Percentiles rank a stretch among this genome's conserved stretches.
Conservation (phyloP, 2,113 vertebrate species). For the Corydoras maculifer region DNA sequence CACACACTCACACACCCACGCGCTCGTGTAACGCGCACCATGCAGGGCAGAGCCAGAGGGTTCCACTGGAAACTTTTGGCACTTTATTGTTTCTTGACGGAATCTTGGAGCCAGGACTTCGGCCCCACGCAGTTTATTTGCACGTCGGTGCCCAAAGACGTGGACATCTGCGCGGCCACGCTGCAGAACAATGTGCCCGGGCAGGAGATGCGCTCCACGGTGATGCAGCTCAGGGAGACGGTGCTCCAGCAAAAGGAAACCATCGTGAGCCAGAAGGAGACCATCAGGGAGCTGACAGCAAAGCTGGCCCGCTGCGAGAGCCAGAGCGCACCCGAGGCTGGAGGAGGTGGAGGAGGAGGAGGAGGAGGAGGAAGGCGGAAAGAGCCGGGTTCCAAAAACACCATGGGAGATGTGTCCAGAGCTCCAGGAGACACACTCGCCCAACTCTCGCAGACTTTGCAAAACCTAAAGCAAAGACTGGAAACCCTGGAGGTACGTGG, state of each 20-base stretch:
- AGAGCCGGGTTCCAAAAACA: slow-evolving; percentile 77
- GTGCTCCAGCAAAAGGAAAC: slow-evolving; percentile 96
- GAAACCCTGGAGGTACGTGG: slow-evolving; percentile 87
- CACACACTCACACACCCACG: not conserved
- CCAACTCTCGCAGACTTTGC: slow-evolving; percentile 92
- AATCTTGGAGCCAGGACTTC: slow-evolving; percentile 72
- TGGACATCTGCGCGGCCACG: slow-evolving; percentile 87
- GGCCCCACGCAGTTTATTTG: slow-evolving; percentile 92
- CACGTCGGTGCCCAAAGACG: slow-evolving; percentile 92
- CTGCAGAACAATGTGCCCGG: slow-evolving; percentile 76
- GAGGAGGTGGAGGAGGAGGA: slow-evolving; percentile 66
- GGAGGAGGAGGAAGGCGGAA: slow-evolving; percentile 64
- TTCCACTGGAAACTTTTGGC: slow-evolving; percentile 69
- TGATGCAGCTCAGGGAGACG: slow-evolving; percentile 90
- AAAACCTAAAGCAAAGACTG: slow-evolving; percentile 86
- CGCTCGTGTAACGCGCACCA: slow-evolving; percentile 33
- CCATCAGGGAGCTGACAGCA: slow-evolving; percentile 89
- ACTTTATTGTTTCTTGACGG: slow-evolving; percentile 56
- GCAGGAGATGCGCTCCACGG: slow-evolving; percentile 81
- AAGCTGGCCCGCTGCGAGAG: slow-evolving; percentile 91
- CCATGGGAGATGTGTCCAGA: slow-evolving; percentile 90
- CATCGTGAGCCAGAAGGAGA: slow-evolving; percentile 93
- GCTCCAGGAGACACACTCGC: slow-evolving; percentile 85
- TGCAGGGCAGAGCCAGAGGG: slow-evolving; percentile 48
- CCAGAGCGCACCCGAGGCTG: slow-evolving; percentile 73